Evolutionary conservation across 2,888 invertebrate species (phyloP).

Genomic region (Drosophila subquinaria): DNA sequence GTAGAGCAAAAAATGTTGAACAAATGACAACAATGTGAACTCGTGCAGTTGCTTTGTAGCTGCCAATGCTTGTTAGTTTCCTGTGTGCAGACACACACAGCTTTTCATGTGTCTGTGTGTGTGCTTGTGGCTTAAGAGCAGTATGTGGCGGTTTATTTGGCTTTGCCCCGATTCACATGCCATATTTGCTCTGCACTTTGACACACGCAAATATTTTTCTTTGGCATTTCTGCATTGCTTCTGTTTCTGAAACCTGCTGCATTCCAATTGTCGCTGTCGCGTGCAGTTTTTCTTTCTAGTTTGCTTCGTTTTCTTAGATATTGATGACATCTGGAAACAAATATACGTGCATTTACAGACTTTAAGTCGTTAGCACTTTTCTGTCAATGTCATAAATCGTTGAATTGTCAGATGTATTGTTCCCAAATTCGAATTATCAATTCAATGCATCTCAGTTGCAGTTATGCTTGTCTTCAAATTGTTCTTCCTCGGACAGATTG

Average conservation of each 20-base stretch:
- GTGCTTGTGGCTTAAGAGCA: constrained; percentile 5
- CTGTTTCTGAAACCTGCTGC: neutral
- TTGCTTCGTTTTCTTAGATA: constrained; percentile 19
- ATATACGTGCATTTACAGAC: neutral
- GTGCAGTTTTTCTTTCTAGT: neutral
- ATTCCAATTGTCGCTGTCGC: neutral
- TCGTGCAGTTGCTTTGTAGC: constrained; percentile 23
- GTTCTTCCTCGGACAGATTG: neutral
- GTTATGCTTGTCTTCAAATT: neutral
- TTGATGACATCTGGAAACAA: neutral
- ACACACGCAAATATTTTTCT: constrained; percentile 55
- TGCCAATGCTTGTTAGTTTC: constrained; percentile 2
- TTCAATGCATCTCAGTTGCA: constrained; percentile 13
- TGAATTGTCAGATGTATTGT: constrained; percentile 2
- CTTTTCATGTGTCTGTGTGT: neutral
- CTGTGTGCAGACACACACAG: neutral
- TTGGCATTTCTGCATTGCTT: constrained; percentile 18
- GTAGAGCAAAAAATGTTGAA: constrained; percentile 25
- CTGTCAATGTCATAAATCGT: constrained; percentile 12
- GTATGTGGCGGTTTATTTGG: constrained; percentile 48
- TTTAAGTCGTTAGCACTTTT: neutral
- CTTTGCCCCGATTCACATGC: constrained; percentile 37
- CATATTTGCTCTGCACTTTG: constrained; percentile 60
- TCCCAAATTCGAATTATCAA: constrained; percentile 9
- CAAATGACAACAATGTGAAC: constrained; percentile 42